Evolutionary conservation across 1,140 invertebrate genomes (phyloP).

Genomic region (Zelostemma sp.): DNA sequence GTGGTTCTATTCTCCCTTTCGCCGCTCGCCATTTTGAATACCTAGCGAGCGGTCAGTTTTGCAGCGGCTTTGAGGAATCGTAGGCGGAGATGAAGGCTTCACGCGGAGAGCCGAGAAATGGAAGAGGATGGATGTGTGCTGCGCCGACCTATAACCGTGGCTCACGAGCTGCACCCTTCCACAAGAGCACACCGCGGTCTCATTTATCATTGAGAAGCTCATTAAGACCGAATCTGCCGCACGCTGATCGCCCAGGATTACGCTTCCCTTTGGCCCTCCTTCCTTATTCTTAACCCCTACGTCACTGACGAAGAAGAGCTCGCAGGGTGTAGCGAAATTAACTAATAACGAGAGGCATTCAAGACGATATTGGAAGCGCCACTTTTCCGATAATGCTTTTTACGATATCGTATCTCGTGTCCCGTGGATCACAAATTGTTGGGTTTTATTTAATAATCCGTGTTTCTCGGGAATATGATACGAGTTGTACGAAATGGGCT

Average conservation of each 20-base stretch:
- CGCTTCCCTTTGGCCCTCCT: slow-evolving; percentile 56
- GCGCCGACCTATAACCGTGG: slow-evolving; percentile 47
- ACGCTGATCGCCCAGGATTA: slow-evolving; percentile 65
- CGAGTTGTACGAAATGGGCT: not conserved
- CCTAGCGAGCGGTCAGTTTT: slow-evolving; percentile 50
- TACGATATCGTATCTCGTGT: too few relatives aligned
- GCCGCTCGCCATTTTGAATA: slow-evolving; percentile 68
- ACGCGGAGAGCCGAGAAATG: slow-evolving; percentile 57
- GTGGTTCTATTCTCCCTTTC: slow-evolving; percentile 41
- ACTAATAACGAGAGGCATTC: slow-evolving; percentile 16
- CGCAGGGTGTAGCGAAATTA: slow-evolving; percentile 32
- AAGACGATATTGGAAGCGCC: not conserved
- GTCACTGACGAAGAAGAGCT: slow-evolving; percentile 17
- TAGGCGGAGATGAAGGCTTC: slow-evolving; percentile 68
- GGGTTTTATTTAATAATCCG: not conserved
- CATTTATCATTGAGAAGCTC: slow-evolving; percentile 67
- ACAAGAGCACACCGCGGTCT: slow-evolving; percentile 56
- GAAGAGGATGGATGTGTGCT: slow-evolving; percentile 52
- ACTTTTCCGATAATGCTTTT: not conserved
- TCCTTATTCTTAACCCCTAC: slow-evolving; percentile 53
- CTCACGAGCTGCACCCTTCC: slow-evolving; percentile 58
- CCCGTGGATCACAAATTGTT: too few relatives aligned
- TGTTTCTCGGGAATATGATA: not conserved
- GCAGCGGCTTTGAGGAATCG: slow-evolving; percentile 67
- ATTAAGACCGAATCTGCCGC: slow-evolving; percentile 67